Evolutionary conservation across 64 coral and sea anemone genomes (phyloP), one percentile per base, ranked within the genome.

Genomic region (Hydrozoanthus tunicans): DNA sequence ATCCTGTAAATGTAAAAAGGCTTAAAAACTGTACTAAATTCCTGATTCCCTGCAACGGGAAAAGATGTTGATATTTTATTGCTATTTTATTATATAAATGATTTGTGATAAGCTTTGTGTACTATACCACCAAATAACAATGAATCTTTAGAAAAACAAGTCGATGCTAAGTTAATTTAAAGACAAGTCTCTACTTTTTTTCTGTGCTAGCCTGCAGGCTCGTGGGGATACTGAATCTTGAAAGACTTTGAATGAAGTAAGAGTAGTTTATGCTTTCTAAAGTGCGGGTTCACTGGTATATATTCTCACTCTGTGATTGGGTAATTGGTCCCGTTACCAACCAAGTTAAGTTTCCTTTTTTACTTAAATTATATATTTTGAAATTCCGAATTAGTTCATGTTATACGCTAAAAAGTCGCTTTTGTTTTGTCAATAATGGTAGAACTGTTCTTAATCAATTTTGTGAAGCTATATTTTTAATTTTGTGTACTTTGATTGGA

Each of bases 61-160:
- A 88, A 86, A 73, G 68, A 73, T 59, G 53, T 70, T 17, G 10
- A 86, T 58, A 86, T 86, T 86, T 73, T 86, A 86, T 73, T 73
- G 54, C 66, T 86, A 86, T 86, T 86, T 86, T 86, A 86, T 86
- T 73, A 59, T 86, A 73, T 54, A 86, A 73, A 20, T 86, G 68
- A 86, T 73, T 86, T 86, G 32, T 73, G 7, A 55, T 25, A 59
- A 65, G 43, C 23, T 66, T 65, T 83, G 55, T 53, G 6, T 80
- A 11, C 20, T 80, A 11, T 27, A 32, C 8, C 78, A 17, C 6
- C 78, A 80, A 80, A 59, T n/a, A 52, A 12, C 56, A 80, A 10
- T 6, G n/a, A 23, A 86, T 72, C 10, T 54, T 9, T 70, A 69
- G 53, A 57, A 20, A 86, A 73, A 53, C 24, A 24, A 6, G 17